These are phyloP conservation scores for Agrilus cyanescens DNA, from an alignment of 2,888 invertebrate species.

Conservation along the genomic window DNA sequence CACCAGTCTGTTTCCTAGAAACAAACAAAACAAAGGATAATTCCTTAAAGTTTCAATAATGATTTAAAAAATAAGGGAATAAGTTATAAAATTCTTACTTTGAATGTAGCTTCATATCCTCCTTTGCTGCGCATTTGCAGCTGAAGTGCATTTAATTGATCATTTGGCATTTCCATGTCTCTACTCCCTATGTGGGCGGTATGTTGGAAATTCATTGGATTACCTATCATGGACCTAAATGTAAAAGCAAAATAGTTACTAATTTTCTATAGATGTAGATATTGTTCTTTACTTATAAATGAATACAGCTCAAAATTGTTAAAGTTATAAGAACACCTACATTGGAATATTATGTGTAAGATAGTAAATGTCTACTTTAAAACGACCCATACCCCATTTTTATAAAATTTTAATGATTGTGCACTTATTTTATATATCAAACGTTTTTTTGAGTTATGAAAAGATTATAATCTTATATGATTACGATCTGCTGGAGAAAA, in stretches of 20 bases:
- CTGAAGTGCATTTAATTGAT: conserved; percentile 76
- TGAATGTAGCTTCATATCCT: conserved; percentile 58
- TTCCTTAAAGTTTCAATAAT: neutral
- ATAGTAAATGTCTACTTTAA: no score
- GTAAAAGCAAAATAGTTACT: conserved; percentile 3
- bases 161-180: conserved; percentile 74
- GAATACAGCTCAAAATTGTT: no score
- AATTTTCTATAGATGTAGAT: no score
- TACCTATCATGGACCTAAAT: conserved; percentile 85
- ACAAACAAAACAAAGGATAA: neutral
- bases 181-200: conserved; percentile 85
- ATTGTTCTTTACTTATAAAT: no score
- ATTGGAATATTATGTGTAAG: no score
- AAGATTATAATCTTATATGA: no score
- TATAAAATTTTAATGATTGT: no score
- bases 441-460: no score
- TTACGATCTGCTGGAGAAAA: no score
- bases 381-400: no score
- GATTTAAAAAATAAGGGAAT: neutral
- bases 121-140: conserved; percentile 95
- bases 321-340: no score
- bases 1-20: conserved; percentile 19
- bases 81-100: conserved; percentile 22
- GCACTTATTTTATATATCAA: no score
- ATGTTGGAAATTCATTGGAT: conserved; percentile 91